A percentile compares a stretch with the other conserved stretches of the same genome.
phyloP scores from a whole-genome alignment of 2,888 invertebrate genomes.

The Gibbula magus region DNA sequence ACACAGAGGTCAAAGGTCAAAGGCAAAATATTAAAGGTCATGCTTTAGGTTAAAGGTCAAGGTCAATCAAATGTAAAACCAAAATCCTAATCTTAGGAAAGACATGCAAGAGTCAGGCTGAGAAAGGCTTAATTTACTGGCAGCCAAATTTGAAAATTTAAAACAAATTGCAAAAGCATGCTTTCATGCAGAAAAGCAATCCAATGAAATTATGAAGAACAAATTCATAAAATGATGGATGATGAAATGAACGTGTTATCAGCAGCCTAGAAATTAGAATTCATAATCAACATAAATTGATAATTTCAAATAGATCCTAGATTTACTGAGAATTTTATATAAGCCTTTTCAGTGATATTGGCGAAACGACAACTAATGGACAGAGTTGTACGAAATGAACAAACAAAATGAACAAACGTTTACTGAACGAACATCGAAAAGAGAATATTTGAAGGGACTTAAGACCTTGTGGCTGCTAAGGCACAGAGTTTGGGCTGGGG shows the following conservation, averaged over 20 bases:
- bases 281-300: no score
- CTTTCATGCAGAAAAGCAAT: not conserved
- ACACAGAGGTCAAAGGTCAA: conserved; percentile 17
- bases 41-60: not conserved
- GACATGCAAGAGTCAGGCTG: no score
- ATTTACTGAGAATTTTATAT: no score
- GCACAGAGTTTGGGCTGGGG: not conserved
- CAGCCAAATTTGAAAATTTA: not conserved
- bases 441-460: no score
- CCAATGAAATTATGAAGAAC: not conserved
- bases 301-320: no score
- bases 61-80: not conserved
- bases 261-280: not conserved
- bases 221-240: not conserved
- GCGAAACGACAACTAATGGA: no score
- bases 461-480: not conserved
- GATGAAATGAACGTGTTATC: not conserved
- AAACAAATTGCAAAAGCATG: not conserved
- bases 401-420: no score
- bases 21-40: not conserved
- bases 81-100: not conserved
- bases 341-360: no score
- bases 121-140: no score
- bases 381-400: no score
- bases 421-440: no score